phyloP scores from a whole-genome alignment of 2,888 invertebrate species.

The Anthoptus insignis region DNA sequence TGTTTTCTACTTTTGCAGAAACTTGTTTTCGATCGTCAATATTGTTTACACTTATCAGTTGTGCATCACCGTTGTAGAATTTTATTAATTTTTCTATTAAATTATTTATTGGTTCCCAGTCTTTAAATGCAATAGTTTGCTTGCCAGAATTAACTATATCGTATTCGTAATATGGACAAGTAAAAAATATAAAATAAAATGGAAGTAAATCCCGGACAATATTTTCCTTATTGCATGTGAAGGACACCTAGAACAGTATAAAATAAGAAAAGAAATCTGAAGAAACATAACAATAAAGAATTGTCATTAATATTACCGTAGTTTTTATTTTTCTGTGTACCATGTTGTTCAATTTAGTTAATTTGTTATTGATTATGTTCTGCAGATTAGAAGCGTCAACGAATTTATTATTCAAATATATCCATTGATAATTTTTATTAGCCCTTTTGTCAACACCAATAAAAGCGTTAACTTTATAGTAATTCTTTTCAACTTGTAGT shows the following conservation, averaged over 20 bases:
- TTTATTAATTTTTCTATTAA: slow-evolving; percentile 67
- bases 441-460: slow-evolving; percentile 74
- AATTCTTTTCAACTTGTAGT: slow-evolving; percentile 71
- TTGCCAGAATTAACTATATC: slow-evolving; percentile 78
- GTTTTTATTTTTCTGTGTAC: slow-evolving; percentile 53
- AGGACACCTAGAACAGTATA: not conserved
- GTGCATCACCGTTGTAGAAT: slow-evolving; percentile 64
- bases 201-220: slow-evolving; percentile 56
- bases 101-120: slow-evolving; percentile 75
- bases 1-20: slow-evolving; percentile 44
- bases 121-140: slow-evolving; percentile 85
- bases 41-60: slow-evolving; percentile 54
- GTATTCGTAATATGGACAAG: slow-evolving; percentile 85
- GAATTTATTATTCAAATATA: slow-evolving; percentile 89
- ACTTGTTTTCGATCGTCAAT: slow-evolving; percentile 42
- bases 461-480: slow-evolving; percentile 85
- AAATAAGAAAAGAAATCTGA: not conserved
- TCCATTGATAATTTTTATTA: slow-evolving; percentile 78
- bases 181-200: slow-evolving; percentile 85
- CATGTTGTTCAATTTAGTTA: slow-evolving; percentile 53
- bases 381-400: slow-evolving; percentile 80
- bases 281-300: too few relatives aligned
- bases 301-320: slow-evolving; percentile 55
- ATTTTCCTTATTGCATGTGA: slow-evolving; percentile 44
- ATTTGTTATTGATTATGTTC: slow-evolving; percentile 58